Conservation (phyloP, 2,797 vertebrate species). For the Telmatherina bonti region DNA sequence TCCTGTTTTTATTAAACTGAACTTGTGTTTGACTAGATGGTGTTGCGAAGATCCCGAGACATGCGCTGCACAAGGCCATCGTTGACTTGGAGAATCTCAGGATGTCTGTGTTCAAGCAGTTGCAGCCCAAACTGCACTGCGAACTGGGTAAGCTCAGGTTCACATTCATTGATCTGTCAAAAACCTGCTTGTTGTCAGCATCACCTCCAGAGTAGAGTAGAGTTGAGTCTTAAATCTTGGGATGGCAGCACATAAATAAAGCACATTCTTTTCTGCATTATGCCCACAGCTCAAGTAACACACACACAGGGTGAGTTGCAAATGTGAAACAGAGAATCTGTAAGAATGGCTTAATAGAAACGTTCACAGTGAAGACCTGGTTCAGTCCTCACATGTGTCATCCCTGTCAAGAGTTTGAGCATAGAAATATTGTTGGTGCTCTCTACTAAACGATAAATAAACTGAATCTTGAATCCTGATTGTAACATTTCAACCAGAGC, state of each 20-base stretch:
- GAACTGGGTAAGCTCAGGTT: constrained; percentile 84
- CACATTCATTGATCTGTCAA: background rate
- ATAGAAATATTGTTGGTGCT: too few species aligned
- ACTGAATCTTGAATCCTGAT: too few species aligned
- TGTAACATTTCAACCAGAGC: too few species aligned
- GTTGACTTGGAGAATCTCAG: constrained; percentile 84
- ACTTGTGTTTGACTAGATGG: constrained; percentile 60
- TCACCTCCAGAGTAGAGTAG: background rate
- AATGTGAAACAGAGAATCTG: background rate
- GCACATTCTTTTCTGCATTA: too few species aligned
- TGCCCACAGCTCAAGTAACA: background rate
- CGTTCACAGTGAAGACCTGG: background rate
- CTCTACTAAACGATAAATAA: too few species aligned
- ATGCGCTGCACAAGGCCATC: constrained; percentile 81
- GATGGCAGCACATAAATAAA: too few species aligned
- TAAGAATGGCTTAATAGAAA: background rate
- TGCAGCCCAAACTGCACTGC: constrained; percentile 87
- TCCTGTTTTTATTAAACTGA: constrained; percentile 11
- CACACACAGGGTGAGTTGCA: background rate
- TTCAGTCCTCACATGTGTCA: background rate
- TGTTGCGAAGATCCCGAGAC: constrained; percentile 52
- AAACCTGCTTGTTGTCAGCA: background rate
- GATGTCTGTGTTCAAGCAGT: constrained; percentile 80
- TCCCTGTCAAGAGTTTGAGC: background rate
- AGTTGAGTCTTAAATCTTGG: background rate